Conservation (phyloP, 2,797 vertebrate genomes). For the Danio tinwini region DNA sequence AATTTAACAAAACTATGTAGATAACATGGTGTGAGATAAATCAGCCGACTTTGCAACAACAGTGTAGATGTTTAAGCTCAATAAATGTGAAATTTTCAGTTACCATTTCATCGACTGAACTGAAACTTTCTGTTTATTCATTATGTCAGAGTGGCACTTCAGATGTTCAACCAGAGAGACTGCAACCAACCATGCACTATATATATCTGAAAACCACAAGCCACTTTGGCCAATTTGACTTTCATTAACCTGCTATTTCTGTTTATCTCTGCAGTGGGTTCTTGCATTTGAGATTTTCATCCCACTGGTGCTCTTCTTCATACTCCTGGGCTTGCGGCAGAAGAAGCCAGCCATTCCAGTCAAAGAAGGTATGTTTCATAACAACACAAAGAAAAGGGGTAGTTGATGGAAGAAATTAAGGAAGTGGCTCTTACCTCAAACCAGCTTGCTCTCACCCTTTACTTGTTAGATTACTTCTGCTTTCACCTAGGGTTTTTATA, state of each 20-base stretch:
- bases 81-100: background rate
- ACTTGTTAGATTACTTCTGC: constrained; percentile 10
- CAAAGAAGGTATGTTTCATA: constrained; percentile 88
- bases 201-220: background rate
- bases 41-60: too few species aligned
- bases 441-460: constrained; percentile 18
- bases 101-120: background rate
- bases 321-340: constrained; percentile 91
- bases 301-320: constrained; percentile 95
- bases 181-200: constrained; percentile 18
- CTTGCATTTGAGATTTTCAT: constrained; percentile 97
- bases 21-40: too few species aligned
- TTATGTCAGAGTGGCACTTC: background rate
- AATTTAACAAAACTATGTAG: background rate
- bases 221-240: background rate
- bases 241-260: constrained; percentile 29
- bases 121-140: background rate
- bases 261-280: constrained; percentile 84
- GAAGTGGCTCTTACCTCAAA: background rate
- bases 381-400: background rate
- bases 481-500: background rate
- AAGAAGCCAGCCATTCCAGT: constrained; percentile 96
- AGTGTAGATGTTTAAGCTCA: background rate
- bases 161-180: background rate
- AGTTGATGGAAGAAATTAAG: background rate